A percentile compares a stretch with the other conserved stretches of the same genome.
Evolutionary conservation across 2,113 vertebrate species (phyloP).

Genomic region (Balaenoptera acutorostrata): DNA sequence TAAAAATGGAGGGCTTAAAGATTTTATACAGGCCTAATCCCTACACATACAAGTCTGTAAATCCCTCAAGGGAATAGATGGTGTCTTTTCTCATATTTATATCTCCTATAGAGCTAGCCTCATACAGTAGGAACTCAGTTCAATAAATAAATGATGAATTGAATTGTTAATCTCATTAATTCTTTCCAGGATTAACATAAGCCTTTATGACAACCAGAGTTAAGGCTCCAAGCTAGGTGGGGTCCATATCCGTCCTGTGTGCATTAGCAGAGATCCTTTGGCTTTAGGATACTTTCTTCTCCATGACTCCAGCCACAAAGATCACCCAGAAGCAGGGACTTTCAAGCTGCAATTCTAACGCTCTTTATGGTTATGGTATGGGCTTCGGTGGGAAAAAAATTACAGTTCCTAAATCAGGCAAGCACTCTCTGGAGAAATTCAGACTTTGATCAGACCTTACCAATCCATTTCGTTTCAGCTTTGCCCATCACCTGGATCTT

Average conservation of each 20-base stretch:
- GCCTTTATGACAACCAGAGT: background rate
- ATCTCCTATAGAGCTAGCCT: background rate
- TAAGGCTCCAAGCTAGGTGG: background rate
- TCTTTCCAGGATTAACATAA: background rate
- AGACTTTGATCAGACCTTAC: background rate
- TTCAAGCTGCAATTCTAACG: background rate
- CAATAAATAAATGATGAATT: background rate
- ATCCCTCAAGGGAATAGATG: background rate
- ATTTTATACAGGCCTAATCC: background rate
- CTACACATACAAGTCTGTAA: background rate
- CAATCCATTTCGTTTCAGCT: background rate
- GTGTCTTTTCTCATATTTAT: background rate
- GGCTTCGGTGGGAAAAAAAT: background rate
- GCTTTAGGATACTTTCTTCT: background rate
- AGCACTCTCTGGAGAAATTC: background rate
- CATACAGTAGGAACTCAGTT: background rate
- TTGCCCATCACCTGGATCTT: background rate
- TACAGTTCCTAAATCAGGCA: background rate
- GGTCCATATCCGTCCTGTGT: background rate
- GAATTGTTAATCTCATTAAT: background rate
- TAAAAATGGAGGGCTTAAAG: background rate
- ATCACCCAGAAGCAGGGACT: background rate
- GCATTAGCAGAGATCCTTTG: background rate
- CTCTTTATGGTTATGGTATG: background rate
- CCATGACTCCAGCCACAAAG: background rate